Evolutionary conservation across 2,797 vertebrate species (phyloP), one percentile per base, ranked within the genome.

Genomic region (Etheostoma nigrum): DNA sequence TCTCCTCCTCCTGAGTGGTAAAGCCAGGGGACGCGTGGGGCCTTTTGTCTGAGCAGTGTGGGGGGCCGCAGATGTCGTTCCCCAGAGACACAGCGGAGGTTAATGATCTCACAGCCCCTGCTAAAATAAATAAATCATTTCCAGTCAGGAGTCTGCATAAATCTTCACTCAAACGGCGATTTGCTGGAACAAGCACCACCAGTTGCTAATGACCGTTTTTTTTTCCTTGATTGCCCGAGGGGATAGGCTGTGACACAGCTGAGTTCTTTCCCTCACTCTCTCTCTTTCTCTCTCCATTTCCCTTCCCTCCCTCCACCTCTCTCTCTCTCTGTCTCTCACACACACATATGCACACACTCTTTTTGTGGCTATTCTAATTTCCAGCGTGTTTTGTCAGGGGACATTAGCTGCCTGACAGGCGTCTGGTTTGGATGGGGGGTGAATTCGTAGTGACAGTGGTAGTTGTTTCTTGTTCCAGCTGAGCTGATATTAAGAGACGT

Each of bases 81-180:
- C 92, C 95, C 73, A 62, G 94, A 93, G 95, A 95, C 91, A 78
- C 86, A 59, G 90, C 72, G 86, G 94, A 95, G 94, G 95, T 96
- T 96, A 96, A 96, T 96, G 95, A 95, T 96, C 95, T 95, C 94
- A 91, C 93, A 91, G 92, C 93, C 93, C 84, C 89, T 92, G 92
- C 93, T 95, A 91, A 93, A 96, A 96, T 96, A 95, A 96, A 96
- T 95, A 96, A 96, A 96, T 96, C 94, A 95, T 94, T 94, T 94
- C 93, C 93, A 95, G 93, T 91, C 87, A 91, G 93, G 86, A 92
- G 87, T 88, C 88, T 87, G 93, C 90, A 95, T 96, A 95, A 96
- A 95, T 96, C 95, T 94, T 87, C 72, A 78, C 89, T 93, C 91
- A 90, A 91, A 91, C 75, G 81, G 88, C 87, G 87, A 94, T 95